phyloP scores from a whole-genome alignment of 2,888 invertebrate species.

The Sturmia bella region DNA sequence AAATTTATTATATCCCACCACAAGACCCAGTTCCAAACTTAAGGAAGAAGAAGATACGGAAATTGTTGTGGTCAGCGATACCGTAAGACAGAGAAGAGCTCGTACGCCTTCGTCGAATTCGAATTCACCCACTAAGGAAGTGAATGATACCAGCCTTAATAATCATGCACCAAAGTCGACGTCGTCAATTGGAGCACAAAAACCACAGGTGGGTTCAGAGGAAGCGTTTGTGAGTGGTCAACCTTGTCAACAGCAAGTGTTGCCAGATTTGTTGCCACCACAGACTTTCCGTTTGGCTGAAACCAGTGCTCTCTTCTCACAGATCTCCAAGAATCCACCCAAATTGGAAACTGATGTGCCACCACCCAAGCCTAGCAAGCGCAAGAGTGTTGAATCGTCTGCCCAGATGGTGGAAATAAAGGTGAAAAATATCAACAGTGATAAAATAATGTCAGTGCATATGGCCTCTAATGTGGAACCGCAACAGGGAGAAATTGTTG shows the following conservation, averaged over 20 bases:
- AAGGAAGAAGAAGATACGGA: conserved; percentile 82
- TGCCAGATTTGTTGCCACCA: conserved; percentile 83
- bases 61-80: conserved; percentile 85
- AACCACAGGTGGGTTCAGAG: conserved; percentile 64
- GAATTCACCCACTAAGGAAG: conserved; percentile 71
- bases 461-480: conserved; percentile 73
- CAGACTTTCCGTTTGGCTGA: conserved; percentile 86
- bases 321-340: conserved; percentile 84
- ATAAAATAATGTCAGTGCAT: conserved; percentile 83
- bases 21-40: conserved; percentile 4
- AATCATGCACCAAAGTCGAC: not conserved
- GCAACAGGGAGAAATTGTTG: conserved; percentile 81
- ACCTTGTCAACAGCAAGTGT: conserved; percentile 78
- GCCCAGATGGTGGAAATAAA: conserved; percentile 86
- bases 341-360: conserved; percentile 41
- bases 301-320: conserved; percentile 87
- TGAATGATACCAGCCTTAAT: conserved; percentile 27
- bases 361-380: conserved; percentile 75
- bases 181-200: conserved; percentile 43
- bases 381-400: conserved; percentile 78
- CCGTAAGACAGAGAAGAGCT: conserved; percentile 84
- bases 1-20: conserved; percentile 31
- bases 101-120: conserved; percentile 79
- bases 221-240: conserved; percentile 62
- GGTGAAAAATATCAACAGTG: conserved; percentile 87